A percentile compares a stretch with the other conserved stretches of the same genome.
These are phyloP conservation scores for Hoplostethus mediterraneus DNA, from an alignment of 2,797 vertebrate genomes.

Conservation along the genomic window DNA sequence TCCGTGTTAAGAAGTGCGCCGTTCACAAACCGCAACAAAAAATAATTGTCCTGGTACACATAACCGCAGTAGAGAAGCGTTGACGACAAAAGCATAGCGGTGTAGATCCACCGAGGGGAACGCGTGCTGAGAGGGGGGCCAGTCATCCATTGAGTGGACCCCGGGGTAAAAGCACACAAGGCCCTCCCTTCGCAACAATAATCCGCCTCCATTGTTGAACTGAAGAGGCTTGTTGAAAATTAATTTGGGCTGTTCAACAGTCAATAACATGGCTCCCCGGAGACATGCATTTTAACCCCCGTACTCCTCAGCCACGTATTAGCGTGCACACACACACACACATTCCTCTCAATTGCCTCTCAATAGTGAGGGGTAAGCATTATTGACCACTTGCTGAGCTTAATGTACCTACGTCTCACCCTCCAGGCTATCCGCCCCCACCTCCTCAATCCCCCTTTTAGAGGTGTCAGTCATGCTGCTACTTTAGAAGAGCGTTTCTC, in stretches of 20 bases:
- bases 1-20: constrained; percentile 29
- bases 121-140: constrained; percentile 39
- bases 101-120: constrained; percentile 23
- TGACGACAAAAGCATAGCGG: constrained; percentile 10
- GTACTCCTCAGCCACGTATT: constrained; percentile 46
- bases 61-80: constrained; percentile 7
- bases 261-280: constrained; percentile 80
- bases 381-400: constrained; percentile 83
- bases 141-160: constrained; percentile 58
- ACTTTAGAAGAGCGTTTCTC: constrained; percentile 8
- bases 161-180: constrained; percentile 48
- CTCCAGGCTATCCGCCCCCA: constrained; percentile 65
- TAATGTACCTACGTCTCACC: constrained; percentile 72
- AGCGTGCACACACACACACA: constrained; percentile 30
- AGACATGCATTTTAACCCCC: constrained; percentile 72
- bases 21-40: constrained; percentile 3
- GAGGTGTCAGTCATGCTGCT: constrained; percentile 39
- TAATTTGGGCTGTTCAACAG: constrained; percentile 85
- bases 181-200: constrained; percentile 58
- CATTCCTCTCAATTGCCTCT: constrained; percentile 68
- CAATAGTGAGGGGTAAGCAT: constrained; percentile 69
- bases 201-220: constrained; percentile 77
- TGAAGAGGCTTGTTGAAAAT: constrained; percentile 84
- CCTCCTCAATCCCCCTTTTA: constrained; percentile 43
- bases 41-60: constrained; percentile 2